These are phyloP conservation scores for Drosophila kuntzei DNA, from an alignment of 2,888 invertebrate genomes.

Conservation along the genomic window DNA sequence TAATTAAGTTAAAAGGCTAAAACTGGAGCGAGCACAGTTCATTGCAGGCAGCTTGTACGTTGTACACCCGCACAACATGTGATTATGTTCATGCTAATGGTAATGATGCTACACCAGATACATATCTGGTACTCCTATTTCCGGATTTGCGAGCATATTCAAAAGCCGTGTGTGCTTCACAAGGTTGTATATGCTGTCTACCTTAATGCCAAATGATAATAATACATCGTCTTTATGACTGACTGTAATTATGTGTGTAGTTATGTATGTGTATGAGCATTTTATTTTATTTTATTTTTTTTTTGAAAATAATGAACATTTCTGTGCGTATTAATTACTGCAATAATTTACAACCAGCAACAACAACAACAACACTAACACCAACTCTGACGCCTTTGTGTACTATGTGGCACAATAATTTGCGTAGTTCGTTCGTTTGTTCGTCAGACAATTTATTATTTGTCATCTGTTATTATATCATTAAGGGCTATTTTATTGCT, in stretches of 20 bases:
- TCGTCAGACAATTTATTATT: slow-evolving; percentile 73
- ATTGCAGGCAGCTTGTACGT: slow-evolving; percentile 41
- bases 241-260: slow-evolving; percentile 14
- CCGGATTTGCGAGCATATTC: slow-evolving; percentile 30
- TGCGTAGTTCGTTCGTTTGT: slow-evolving; percentile 54
- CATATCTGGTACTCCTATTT: slow-evolving; percentile 6
- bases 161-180: slow-evolving; percentile 15
- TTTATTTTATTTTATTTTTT: slow-evolving; percentile 14
- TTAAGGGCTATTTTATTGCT: slow-evolving; percentile 69
- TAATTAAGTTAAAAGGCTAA: slow-evolving; percentile 59
- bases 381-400: slow-evolving; percentile 18
- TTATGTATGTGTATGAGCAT: too few species aligned
- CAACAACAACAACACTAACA: slow-evolving; percentile 18
- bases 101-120: slow-evolving; percentile 54
- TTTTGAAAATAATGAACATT: slow-evolving; percentile 73
- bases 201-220: slow-evolving; percentile 62
- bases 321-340: slow-evolving; percentile 73
- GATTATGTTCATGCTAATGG: slow-evolving; percentile 65
- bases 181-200: not conserved
- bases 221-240: slow-evolving; percentile 42
- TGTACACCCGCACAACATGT: slow-evolving; percentile 44
- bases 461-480: slow-evolving; percentile 81
- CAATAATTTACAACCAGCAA: slow-evolving; percentile 69
- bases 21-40: slow-evolving; percentile 42
- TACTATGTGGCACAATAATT: slow-evolving; percentile 57